Conservation (phyloP, 2,797 vertebrate species). For the Pantherophis vulpinus region DNA sequence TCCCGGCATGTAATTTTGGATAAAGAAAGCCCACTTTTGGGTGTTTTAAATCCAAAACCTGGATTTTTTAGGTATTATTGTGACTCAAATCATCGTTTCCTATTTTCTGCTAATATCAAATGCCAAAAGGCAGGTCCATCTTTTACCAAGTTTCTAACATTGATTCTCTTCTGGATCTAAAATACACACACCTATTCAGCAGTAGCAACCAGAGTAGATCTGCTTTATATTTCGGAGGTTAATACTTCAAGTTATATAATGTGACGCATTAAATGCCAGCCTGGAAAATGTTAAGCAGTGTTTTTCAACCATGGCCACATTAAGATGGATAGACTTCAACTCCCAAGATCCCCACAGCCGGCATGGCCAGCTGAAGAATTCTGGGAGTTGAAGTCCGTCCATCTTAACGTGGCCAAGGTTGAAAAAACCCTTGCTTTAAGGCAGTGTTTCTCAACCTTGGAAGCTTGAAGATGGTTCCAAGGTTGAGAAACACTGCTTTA, state of each 20-base stretch:
- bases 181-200: not conserved
- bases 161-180: not conserved
- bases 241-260: not conserved
- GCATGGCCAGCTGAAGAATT: not conserved
- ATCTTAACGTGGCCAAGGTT: not conserved
- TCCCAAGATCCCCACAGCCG: not conserved
- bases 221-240: not conserved
- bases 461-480: not conserved
- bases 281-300: not conserved
- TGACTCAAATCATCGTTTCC: not conserved
- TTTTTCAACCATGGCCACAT: not conserved
- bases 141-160: not conserved
- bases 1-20: not conserved
- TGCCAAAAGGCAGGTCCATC: not conserved
- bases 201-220: not conserved
- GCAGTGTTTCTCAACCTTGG: not conserved
- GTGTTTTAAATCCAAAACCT: not conserved
- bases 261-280: not conserved
- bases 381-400: not conserved
- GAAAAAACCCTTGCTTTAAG: not conserved
- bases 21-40: not conserved
- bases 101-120: not conserved
- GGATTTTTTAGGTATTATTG: not conserved
- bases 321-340: not conserved
- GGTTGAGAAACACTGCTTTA: not conserved